Evolutionary conservation across 1,140 invertebrate genomes (phyloP), one percentile per base, ranked within the genome.

Genomic region (Trichoplusia ni): DNA sequence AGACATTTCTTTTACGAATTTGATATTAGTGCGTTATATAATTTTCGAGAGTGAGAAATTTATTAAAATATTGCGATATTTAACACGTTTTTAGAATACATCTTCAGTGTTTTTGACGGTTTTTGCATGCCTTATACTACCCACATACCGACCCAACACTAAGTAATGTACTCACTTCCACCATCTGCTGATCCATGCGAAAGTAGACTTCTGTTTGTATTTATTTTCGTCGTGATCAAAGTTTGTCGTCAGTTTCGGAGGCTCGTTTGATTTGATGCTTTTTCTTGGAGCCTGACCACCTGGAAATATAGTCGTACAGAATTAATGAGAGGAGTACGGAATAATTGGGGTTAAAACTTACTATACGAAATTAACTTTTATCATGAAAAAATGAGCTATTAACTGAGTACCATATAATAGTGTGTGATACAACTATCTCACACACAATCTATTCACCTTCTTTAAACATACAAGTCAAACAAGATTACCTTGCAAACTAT

Each of bases 221-320:
- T 90, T 90, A 65, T 90, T 88, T 54, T 90, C 87, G 71, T 90
- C 87, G 71, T 88, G 85, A 62, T 90, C 87, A 69, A 77, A 90
- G 19, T 81, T 85, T 21, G 70, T 27, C 18, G 74, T 49, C 31
- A 71, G 42, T 63, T 73, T 83, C 29, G 76, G 71, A 40, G 81
- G 64, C 33, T 84, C 81, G 13, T 69, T 56, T 29, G 75, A 51
- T 59, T 85, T 90, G 25, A 82, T 81, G 49, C 71, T 75, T 78
- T 90, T 90, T 53, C 86, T 79, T 59, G 84, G 54, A 56, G 79
- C 72, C 76, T 90, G 87, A 62, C 71, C 78, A 69, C 76, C 86
- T 88, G 35, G 31, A 77, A 77, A 37, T 31, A 16, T 23, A 46
- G 25, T n/a, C n/a, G n/a, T 2, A 38, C 37, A 27, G 8, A 4